phyloP scores from a whole-genome alignment of 2,113 vertebrate genomes.

The Mastomys natalensis region DNA sequence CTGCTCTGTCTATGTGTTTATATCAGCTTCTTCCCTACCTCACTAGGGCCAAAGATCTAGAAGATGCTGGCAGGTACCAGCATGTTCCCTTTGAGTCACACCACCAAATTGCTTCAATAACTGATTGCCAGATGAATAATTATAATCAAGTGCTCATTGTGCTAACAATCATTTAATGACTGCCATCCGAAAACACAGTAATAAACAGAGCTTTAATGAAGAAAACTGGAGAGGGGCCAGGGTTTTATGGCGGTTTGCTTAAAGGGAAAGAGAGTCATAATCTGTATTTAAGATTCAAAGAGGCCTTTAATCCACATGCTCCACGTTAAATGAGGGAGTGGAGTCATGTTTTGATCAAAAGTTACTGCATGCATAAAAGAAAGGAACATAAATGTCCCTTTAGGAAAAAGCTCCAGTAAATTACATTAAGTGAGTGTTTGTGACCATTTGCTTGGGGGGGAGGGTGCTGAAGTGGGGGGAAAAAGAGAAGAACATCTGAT shows the following conservation, averaged over 20 bases:
- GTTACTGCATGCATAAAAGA: constrained; percentile 84
- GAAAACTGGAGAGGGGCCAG: constrained; percentile 86
- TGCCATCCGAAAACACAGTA: constrained; percentile 80
- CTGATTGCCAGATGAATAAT: constrained; percentile 88
- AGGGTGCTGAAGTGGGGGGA: neutral
- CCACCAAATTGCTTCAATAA: constrained; percentile 84
- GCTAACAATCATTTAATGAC: constrained; percentile 85
- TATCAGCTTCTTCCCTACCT: constrained; percentile 24
- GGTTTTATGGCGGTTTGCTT: constrained; percentile 84
- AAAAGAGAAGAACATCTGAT: constrained; percentile 84
- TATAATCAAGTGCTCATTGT: constrained; percentile 88
- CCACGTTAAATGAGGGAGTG: constrained; percentile 83
- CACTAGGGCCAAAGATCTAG: constrained; percentile 77
- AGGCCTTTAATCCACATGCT: constrained; percentile 87
- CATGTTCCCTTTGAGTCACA: constrained; percentile 92
- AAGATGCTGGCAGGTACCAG: constrained; percentile 89
- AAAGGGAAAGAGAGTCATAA: constrained; percentile 85
- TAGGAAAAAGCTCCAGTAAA: constrained; percentile 79
- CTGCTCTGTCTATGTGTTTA: constrained; percentile 59
- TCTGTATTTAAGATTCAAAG: constrained; percentile 87
- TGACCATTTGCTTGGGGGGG: constrained; percentile 60
- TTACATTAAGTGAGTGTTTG: constrained; percentile 83
- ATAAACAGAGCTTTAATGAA: constrained; percentile 87
- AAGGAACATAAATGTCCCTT: constrained; percentile 83
- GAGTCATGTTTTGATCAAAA: constrained; percentile 87